Conservation (phyloP, 2,888 invertebrate species). For the Piscicola geometra region DNA sequence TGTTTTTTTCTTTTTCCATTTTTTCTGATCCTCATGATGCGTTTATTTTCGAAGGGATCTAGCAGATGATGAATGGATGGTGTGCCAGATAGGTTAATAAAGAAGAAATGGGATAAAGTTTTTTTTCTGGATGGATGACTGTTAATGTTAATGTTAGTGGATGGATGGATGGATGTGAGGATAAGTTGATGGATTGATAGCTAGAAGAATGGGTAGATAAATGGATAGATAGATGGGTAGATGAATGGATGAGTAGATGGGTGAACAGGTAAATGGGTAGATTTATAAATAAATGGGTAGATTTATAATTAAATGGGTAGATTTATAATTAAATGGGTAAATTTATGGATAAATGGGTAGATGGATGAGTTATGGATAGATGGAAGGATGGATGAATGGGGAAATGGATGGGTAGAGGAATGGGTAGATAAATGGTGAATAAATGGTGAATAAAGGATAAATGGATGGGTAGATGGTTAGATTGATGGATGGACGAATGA, state of each 20-base stretch:
- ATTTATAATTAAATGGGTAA: no score
- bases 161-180: not conserved
- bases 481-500: not conserved
- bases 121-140: no score
- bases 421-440: not conserved
- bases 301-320: no score
- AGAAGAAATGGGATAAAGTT: not conserved
- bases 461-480: not conserved
- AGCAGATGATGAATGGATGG: slow-evolving; percentile 6
- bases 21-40: no score
- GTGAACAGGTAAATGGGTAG: not conserved
- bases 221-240: not conserved
- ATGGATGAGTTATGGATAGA: no score
- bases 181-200: no score
- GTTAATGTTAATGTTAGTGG: not conserved
- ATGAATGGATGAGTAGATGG: not conserved
- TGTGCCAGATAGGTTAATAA: not conserved
- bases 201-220: no score
- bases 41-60: not conserved
- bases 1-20: no score
- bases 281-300: not conserved
- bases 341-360: no score
- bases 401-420: not conserved
- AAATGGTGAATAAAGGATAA: not conserved
- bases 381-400: no score